Conservation (phyloP, 2,113 vertebrate genomes). For the Oreotrochilus melanogaster region DNA sequence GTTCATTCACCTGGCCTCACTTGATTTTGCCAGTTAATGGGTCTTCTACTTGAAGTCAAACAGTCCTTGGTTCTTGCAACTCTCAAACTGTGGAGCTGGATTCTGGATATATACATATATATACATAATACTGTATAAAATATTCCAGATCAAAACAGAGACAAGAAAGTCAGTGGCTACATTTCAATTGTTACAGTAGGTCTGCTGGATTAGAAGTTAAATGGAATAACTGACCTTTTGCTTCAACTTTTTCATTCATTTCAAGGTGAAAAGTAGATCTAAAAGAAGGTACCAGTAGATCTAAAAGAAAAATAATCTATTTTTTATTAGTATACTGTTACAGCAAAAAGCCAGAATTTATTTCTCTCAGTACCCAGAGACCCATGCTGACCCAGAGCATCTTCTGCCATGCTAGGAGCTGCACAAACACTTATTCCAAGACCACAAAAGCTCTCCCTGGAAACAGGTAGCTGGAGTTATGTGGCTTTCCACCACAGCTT, state of each 20-base stretch:
- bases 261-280: background rate
- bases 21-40: background rate
- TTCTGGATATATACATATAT: background rate
- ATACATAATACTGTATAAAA: background rate
- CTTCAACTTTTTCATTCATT: background rate
- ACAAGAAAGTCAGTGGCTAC: background rate
- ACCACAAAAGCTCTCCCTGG: background rate
- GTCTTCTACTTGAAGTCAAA: background rate
- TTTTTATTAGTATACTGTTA: background rate
- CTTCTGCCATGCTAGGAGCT: background rate
- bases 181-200: background rate
- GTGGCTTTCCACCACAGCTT: background rate
- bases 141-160: background rate
- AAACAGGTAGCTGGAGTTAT: background rate
- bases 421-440: background rate
- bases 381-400: fast-evolving
- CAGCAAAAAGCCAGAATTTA: background rate
- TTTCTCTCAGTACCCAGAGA: background rate
- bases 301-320: background rate
- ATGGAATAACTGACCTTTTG: background rate
- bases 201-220: background rate
- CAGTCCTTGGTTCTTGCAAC: background rate
- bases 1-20: background rate
- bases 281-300: background rate
- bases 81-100: background rate